Base-by-base conservation (phyloP, 1,140 invertebrate species). In the Euwallacea similis region DNA sequence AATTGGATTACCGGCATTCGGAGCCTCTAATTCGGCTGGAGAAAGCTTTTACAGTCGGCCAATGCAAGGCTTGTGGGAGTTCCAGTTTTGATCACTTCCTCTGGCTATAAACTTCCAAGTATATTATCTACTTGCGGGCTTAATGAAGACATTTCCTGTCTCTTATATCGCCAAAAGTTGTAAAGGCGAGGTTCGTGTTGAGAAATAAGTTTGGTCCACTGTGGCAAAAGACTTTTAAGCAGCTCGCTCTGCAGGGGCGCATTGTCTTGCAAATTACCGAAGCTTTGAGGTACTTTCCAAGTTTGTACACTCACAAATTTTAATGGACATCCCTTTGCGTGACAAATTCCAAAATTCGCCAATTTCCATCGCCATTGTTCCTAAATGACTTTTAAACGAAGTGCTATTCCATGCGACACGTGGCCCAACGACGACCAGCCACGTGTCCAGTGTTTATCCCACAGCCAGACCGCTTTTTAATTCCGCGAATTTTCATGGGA, bases 1-100 rank as follows among this genome's bases (percentile, higher is more conserved):
- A 80, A 80, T 80, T 80, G 77, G 77, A 80, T 80, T 80, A 79
- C 75, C 65, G 74, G 72, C 21, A 76, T 76, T 74, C 77, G 77
- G 77, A 79, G 79, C 79, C 66, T 75, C 76, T 80, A 80, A 80
- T 80, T 76, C 75, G 69, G 70, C 76, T 74, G 73, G 75, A 77
- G 78, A 80, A 77, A 80, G 78, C 78, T 76, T 64, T 75, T 77
- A 66, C 64, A 66, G 64, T 66, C 42, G 64, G n/a, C 64, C 64
- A 66, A 8, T 10, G 6, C 43, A 46, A 63, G 21, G 4, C 21
- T 33, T 33, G 21, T 33, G 21, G 21, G 21, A 33, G 21, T 33
- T 33, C 21, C 21, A 33, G 21, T 33, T 33, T 33, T 33, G 21
- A 33, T 33, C 21, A 46, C 11, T 63, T 63, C 44, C 16, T 16